Evolutionary conservation across 2,113 vertebrate genomes (phyloP).

Genomic region (Natator depressus): DNA sequence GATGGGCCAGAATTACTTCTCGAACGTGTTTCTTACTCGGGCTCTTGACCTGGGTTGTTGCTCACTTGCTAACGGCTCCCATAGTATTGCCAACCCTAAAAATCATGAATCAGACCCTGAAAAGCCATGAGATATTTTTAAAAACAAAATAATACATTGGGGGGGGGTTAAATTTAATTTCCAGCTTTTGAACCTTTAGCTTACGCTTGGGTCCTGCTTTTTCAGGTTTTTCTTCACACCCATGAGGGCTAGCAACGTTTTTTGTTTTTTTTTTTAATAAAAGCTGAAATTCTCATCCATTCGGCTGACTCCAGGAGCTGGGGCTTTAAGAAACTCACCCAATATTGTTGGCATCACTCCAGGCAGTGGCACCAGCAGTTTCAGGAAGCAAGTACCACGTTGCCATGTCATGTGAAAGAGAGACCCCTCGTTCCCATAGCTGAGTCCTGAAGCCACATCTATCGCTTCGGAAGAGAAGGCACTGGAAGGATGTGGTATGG

Average conservation of each 20-base stretch:
- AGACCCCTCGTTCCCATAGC: neutral
- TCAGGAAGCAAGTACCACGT: neutral
- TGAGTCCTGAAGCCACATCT: neutral
- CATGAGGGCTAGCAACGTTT: neutral
- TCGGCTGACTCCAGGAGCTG: neutral
- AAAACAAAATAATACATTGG: neutral
- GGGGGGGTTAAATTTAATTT: slow-evolving; percentile 9
- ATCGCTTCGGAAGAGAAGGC: neutral
- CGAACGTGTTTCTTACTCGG: neutral
- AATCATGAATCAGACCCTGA: neutral
- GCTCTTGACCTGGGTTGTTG: fast-evolving
- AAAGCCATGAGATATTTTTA: neutral
- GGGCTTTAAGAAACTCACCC: neutral
- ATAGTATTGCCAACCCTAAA: neutral
- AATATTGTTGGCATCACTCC: neutral
- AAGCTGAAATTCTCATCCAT: fast-evolving
- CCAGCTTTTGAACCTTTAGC: neutral
- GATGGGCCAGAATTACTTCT: neutral
- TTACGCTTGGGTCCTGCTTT: neutral
- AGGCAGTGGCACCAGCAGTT: neutral
- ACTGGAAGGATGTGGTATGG: neutral
- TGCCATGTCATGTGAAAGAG: neutral
- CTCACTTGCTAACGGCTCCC: fast-evolving
- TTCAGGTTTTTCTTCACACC: neutral
- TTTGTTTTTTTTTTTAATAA: fast-evolving